Base-by-base conservation (phyloP, 2,888 invertebrate genomes). In the Hirtodrosophila cameraria region DNA sequence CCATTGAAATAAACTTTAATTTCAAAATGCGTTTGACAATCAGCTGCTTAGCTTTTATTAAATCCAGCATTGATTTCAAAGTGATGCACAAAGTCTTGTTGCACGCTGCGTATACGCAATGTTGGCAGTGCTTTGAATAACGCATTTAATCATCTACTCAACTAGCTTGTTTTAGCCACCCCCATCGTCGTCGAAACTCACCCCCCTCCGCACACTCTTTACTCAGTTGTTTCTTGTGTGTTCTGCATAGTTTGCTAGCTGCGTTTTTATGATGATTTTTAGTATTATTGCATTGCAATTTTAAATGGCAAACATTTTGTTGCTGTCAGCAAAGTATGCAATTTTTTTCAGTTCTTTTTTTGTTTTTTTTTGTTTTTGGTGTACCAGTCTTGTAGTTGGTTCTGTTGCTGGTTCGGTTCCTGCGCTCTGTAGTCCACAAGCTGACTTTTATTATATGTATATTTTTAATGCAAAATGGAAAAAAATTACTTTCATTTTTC, bases 401-500 rank as follows among this genome's bases (percentile, higher is more conserved):
- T n/a, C 23, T 30, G 16, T 13, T 6, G 25, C 20, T 15, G n/a
- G n/a, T n/a, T n/a, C n/a, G n/a, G 8, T 15, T 28, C 6, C 2
- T 9, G 16, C 31, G 42, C 15, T 27, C 33, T 15, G 12, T 2
- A 3, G 3, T 15, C 13, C 3, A 6, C 16, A 11, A 25, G 13
- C 48, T 48, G 55, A 85, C 79, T 81, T 70, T 71, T 81, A 66
- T 66, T 55, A 61, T 69, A 64, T 74, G 60, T 68, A 75, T 81
- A 71, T 75, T 75, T n/a, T 75, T 82, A 75, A 86, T 82, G 80
- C 58, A 65, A 84, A 81, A 81, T 84, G 74, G 27, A 54, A 85
- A 68, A n/a, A 82, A 87, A 85, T 87, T 78, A 82, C 87, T 82
- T 87, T 82, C 83, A 82, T 82, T 82, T 82, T 87, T 63, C 67